Evolutionary conservation across 2,797 vertebrate species (phyloP).

Genomic region (Microhierax caerulescens): DNA sequence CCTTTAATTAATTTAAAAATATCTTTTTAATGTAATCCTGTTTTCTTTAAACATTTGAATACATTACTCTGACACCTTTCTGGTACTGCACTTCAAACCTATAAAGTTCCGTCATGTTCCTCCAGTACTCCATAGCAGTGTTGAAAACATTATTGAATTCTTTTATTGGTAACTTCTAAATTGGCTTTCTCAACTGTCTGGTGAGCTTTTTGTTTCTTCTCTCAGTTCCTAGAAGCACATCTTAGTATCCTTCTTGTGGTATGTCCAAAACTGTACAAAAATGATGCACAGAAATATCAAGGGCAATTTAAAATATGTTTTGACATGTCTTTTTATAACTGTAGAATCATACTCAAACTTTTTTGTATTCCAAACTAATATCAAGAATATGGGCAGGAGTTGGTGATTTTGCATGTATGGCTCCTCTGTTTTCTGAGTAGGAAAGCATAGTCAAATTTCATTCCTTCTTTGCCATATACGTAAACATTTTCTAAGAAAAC

Average conservation of each 20-base stretch:
- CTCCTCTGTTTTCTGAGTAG: background rate
- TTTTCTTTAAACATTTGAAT: background rate
- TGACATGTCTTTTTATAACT: background rate
- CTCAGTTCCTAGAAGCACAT: background rate
- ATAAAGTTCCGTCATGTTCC: background rate
- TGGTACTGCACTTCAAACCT: background rate
- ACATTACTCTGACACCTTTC: background rate
- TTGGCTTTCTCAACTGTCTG: background rate
- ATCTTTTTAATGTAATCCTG: background rate
- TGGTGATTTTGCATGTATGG: background rate
- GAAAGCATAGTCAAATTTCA: background rate
- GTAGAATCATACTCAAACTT: background rate
- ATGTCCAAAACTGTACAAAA: background rate
- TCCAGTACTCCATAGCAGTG: background rate
- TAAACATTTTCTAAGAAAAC: background rate
- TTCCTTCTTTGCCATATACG: background rate
- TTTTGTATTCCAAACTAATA: background rate
- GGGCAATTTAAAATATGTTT: background rate
- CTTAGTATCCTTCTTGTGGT: background rate
- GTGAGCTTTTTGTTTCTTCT: background rate
- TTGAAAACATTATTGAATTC: background rate
- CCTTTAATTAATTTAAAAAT: background rate
- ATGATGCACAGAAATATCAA: background rate
- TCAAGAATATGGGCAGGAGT: background rate
- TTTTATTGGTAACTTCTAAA: background rate